A percentile compares a stretch with the other conserved stretches of the same genome.
phyloP scores from a whole-genome alignment of 2,113 vertebrate genomes.

The Taurulus bubalis region DNA sequence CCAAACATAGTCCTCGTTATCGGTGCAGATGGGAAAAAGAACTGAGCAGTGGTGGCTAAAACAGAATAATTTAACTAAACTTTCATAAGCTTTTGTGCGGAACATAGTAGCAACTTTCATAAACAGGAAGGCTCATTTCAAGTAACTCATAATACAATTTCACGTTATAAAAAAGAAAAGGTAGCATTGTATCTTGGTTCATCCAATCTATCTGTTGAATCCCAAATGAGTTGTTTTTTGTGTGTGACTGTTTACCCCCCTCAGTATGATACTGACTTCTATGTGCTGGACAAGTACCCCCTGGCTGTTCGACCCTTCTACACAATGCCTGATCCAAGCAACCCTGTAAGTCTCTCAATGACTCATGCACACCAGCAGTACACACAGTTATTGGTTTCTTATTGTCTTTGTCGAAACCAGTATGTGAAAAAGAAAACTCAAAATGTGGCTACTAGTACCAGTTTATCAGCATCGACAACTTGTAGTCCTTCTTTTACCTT shows the following conservation, averaged over 20 bases:
- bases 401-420: not conserved
- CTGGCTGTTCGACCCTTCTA: slow-evolving; percentile 98
- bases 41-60: too few relatives aligned
- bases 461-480: not conserved
- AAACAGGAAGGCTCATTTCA: not conserved
- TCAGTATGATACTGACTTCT: slow-evolving; percentile 99
- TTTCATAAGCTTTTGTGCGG: not conserved
- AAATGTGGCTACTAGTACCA: not conserved
- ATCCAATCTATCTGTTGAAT: not conserved
- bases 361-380: not conserved
- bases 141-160: not conserved
- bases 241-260: not conserved
- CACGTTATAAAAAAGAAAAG: not conserved
- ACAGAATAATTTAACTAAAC: not conserved
- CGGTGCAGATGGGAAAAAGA: not conserved
- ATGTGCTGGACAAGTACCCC: slow-evolving; percentile 98
- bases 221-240: not conserved
- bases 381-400: not conserved
- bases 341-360: slow-evolving; percentile 86
- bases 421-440: not conserved
- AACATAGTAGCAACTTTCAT: not conserved
- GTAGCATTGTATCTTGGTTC: not conserved
- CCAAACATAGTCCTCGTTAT: not conserved
- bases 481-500: not conserved
- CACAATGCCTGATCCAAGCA: slow-evolving; percentile 96